Evolutionary conservation across 2,888 invertebrate genomes (phyloP).

Genomic region (Hydropsyche betteni): DNA sequence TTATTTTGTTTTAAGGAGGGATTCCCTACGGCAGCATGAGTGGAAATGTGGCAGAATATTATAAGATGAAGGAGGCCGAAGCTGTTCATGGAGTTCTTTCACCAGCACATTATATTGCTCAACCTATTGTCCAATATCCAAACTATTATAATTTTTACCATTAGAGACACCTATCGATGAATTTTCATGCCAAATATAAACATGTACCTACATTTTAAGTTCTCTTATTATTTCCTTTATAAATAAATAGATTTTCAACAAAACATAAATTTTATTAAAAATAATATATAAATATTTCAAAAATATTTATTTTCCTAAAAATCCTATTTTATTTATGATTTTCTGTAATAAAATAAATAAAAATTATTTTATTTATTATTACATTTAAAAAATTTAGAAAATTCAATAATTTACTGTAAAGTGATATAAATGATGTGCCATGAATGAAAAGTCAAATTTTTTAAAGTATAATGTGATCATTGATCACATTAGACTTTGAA

Average conservation of each 20-base stretch:
- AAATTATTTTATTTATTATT: no score
- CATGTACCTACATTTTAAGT: background rate
- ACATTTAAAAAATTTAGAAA: no score
- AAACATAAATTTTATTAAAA: background rate
- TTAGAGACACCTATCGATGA: constrained; percentile 30
- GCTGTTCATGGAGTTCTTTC: constrained; percentile 53
- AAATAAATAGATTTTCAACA: no score
- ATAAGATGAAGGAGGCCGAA: constrained; percentile 54
- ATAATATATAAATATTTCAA: background rate
- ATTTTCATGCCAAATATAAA: constrained; percentile 16
- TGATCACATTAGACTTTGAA: no score
- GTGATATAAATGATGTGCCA: no score
- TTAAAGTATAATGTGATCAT: no score
- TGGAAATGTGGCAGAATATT: constrained; percentile 67
- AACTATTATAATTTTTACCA: constrained; percentile 28
- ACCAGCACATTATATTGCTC: constrained; percentile 12
- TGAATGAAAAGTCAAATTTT: no score
- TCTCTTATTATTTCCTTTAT: background rate
- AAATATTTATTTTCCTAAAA: no score
- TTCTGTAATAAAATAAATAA: no score
- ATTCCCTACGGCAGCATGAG: constrained; percentile 72
- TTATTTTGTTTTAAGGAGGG: constrained; percentile 61
- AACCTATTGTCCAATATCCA: constrained; percentile 28
- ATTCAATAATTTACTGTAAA: no score
- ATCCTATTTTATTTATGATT: no score